Evolutionary conservation across 1,140 invertebrate genomes (phyloP), one percentile per base, ranked within the genome.

Genomic region (Chironomus striatipennis): DNA sequence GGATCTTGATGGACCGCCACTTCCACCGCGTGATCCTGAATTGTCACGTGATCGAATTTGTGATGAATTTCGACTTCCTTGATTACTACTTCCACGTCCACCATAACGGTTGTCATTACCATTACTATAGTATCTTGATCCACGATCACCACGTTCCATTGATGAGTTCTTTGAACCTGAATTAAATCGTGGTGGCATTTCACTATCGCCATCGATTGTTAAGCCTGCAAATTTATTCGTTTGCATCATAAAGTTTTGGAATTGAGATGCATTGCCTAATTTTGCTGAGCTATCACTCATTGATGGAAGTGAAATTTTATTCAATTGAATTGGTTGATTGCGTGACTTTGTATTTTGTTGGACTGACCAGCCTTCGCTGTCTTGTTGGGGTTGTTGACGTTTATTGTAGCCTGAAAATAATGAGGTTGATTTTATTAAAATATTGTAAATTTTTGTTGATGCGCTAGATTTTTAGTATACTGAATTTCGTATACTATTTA

Each of bases 281-380:
- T 80, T 81, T 34, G 79, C 77, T 7, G 73, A 77, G 1, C 74
- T 72, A 12, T 77, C 74, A 76, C 17, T 77, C 75, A 75, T 75
- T 76, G 75, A 78, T 77, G 75, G 75, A 78, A 73, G 76, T 79
- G 8, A 81, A 81, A 81, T 73, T 64, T 81, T 81, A 43, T 76
- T 81, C 6, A 77, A 75, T 76, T 81, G 80, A 10, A 81, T 81
- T 73, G 42, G 17, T 43, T 12, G 3, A 9, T 8, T 17, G 7
- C 43, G 73, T 12, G 34, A 43, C 15, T 73, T 43, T 57, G 47
- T n/a, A 24, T 73, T 73, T 17, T 73, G 73, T 43, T 73, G 73
- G 5, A 43, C 42, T 43, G 42, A 43, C 73, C 42, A 43, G 5
- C 34, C 43, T 8, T 73, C 73, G n/a, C 34, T 34, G 21, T 43